Evolutionary conservation across 2,797 vertebrate genomes (phyloP).

Genomic region (Hoplostethus atlanticus): DNA sequence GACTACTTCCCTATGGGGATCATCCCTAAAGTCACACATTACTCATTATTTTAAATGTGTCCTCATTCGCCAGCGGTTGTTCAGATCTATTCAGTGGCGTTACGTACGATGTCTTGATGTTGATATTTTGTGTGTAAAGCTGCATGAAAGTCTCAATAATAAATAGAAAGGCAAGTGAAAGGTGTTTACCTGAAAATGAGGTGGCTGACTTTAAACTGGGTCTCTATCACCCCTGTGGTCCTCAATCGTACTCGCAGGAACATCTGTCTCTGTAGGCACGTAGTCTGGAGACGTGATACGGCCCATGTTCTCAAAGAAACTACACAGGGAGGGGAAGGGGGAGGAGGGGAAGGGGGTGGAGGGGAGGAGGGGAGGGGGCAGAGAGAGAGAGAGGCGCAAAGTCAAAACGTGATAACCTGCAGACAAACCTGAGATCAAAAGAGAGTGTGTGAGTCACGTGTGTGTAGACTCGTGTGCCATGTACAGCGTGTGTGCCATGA

Average conservation of each 20-base stretch:
- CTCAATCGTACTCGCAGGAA: conserved; percentile 84
- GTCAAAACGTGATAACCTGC: conserved; percentile 35
- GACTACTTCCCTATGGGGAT: too few relatives aligned
- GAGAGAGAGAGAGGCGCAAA: not conserved
- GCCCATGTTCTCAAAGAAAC: conserved; percentile 85
- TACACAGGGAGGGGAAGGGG: conserved; percentile 40
- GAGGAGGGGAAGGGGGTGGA: not conserved
- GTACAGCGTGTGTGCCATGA: not conserved
- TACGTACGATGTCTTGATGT: not conserved
- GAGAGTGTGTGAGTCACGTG: conserved; percentile 36
- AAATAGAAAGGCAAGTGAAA: conserved; percentile 3
- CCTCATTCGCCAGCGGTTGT: too few relatives aligned
- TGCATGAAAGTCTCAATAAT: not conserved
- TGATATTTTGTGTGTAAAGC: not conserved
- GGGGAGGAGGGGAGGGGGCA: conserved; percentile 1
- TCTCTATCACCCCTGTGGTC: conserved; percentile 86
- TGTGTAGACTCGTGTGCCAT: not conserved
- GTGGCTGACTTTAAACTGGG: conserved; percentile 86
- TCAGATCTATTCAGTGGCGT: not conserved
- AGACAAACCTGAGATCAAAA: conserved; percentile 72
- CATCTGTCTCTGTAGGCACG: conserved; percentile 83
- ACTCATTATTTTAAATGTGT: too few relatives aligned
- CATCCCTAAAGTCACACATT: too few relatives aligned
- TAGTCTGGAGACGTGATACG: conserved; percentile 80
- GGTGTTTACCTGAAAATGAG: conserved; percentile 82